Conservation (phyloP, 2,888 invertebrate genomes). For the Lochmaea capreae region DNA sequence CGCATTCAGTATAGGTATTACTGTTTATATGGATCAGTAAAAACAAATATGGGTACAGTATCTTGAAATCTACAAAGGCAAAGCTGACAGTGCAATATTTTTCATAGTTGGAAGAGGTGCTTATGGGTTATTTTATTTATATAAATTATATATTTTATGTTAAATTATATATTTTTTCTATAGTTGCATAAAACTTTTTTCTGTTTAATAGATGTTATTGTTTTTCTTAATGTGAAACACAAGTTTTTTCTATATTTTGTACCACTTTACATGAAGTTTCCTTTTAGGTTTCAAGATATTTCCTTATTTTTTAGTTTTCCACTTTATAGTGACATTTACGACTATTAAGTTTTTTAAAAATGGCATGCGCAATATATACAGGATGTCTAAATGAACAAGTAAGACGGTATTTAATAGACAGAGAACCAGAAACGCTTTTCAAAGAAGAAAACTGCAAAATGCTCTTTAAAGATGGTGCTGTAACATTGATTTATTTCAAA, state of each 20-base stretch:
- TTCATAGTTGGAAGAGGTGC: background rate
- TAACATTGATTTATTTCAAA: too few species aligned
- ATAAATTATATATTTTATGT: constrained; percentile 1
- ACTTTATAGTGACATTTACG: constrained; percentile 22
- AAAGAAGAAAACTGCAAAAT: too few species aligned
- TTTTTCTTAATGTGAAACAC: background rate
- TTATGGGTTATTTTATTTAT: constrained; percentile 5
- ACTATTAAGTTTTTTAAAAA: constrained; percentile 42
- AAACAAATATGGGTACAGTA: background rate
- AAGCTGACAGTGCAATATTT: constrained; percentile 11
- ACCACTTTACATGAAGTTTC: background rate
- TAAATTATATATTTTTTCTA: constrained; percentile 3
- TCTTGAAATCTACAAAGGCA: constrained; percentile 3
- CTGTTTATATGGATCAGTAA: constrained; percentile 24
- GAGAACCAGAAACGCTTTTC: too few species aligned
- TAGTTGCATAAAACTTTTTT: background rate
- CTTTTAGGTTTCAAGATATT: background rate
- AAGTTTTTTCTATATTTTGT: constrained; percentile 7
- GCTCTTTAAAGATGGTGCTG: too few species aligned
- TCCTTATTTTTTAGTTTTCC: background rate
- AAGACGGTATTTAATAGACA: background rate
- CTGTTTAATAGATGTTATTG: background rate
- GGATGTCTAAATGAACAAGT: constrained; percentile 6
- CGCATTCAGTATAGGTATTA: constrained; percentile 32
- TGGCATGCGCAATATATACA: constrained; percentile 42